A percentile compares a stretch with the other conserved stretches of the same genome.
These are phyloP conservation scores for Dinoponera quadriceps DNA, from an alignment of 1,140 invertebrate species.

Conservation along the genomic window DNA sequence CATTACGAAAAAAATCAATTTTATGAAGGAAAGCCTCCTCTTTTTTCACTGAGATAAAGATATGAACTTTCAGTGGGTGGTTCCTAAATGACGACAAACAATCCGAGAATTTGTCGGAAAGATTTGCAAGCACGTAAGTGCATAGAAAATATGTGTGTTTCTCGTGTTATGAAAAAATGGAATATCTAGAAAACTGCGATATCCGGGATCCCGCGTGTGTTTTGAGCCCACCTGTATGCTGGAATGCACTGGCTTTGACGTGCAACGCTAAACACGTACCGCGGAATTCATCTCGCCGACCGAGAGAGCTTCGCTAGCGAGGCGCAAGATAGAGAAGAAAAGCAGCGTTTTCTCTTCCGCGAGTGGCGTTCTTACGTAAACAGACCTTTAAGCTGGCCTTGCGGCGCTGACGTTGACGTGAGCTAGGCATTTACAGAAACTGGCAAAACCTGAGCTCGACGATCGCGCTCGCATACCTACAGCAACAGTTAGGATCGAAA, in stretches of 20 bases:
- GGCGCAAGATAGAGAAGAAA: slow-evolving; percentile 28
- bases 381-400: slow-evolving; percentile 52
- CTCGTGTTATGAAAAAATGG: slow-evolving; percentile 8
- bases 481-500: neutral
- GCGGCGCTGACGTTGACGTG: slow-evolving; percentile 25
- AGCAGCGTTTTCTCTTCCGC: slow-evolving; percentile 30
- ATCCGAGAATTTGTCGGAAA: neutral
- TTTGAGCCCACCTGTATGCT: slow-evolving; percentile 36
- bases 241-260: slow-evolving; percentile 51
- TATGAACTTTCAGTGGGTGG: neutral
- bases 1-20: too few relatives aligned
- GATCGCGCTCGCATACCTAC: neutral
- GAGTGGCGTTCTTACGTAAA: slow-evolving; percentile 51
- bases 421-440: slow-evolving; percentile 27
- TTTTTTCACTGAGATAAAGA: too few relatives aligned
- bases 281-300: slow-evolving; percentile 53
- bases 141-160: neutral
- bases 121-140: neutral
- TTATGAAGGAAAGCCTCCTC: too few relatives aligned
- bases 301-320: slow-evolving; percentile 26
- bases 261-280: slow-evolving; percentile 53
- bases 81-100: neutral
- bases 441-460: slow-evolving; percentile 10
- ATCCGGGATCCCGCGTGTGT: slow-evolving; percentile 2
- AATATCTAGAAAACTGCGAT: slow-evolving; percentile 4